These are phyloP conservation scores for Tonatia bakeri DNA, from an alignment of 2,113 vertebrate species.

Conservation along the genomic window DNA sequence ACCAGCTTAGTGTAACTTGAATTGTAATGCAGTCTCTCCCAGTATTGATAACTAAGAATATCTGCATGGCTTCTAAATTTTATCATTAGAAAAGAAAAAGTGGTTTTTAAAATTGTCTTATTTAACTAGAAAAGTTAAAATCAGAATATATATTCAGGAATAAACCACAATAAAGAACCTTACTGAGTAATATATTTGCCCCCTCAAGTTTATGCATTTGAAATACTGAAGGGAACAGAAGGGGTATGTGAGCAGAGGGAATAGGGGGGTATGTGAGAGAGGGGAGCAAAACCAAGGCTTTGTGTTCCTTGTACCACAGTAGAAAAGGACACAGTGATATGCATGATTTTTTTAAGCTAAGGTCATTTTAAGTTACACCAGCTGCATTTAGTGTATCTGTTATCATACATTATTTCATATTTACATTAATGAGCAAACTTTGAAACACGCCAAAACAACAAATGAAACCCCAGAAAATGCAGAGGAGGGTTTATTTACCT, in stretches of 20 bases:
- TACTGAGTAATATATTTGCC: neutral
- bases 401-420: neutral
- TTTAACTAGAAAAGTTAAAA: constrained; percentile 12
- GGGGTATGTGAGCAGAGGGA: neutral
- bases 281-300: neutral
- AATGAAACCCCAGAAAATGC: neutral
- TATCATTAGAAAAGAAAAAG: neutral
- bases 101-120: neutral
- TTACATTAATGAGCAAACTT: neutral
- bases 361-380: neutral
- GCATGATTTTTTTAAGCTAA: neutral
- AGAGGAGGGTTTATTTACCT: neutral
- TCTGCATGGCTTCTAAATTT: neutral
- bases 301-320: neutral
- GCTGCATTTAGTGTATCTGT: neutral
- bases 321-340: neutral
- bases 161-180: neutral
- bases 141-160: neutral
- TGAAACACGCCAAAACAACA: neutral
- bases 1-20: neutral
- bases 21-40: neutral
- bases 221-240: neutral
- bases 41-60: neutral
- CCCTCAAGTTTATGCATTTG: neutral
- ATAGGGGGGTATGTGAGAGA: too few species aligned